Percentiles rank a stretch among this genome's conserved stretches.
Conservation (phyloP, 2,113 vertebrate species). For the Strix aluco region DNA sequence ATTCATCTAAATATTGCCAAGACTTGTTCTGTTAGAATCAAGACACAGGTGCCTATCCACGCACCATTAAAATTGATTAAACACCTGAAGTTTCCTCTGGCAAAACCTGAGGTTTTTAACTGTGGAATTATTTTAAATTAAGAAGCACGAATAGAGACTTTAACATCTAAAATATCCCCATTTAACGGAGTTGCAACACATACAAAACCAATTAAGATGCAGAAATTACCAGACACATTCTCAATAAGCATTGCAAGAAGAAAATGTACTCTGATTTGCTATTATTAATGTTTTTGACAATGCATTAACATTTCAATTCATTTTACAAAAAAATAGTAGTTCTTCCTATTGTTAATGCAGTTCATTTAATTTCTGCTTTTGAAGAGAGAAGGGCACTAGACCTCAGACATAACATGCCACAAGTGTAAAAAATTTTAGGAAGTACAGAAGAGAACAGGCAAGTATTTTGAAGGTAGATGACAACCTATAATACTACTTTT, state of each 20-base stretch:
- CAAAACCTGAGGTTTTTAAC: not conserved
- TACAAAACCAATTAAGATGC: not conserved
- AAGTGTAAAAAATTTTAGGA: not conserved
- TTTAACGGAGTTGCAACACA: not conserved
- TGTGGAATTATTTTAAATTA: not conserved
- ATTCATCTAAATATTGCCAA: not conserved
- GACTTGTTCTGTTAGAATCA: not conserved
- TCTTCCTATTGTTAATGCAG: not conserved
- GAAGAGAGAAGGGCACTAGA: not conserved
- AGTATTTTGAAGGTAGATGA: not conserved
- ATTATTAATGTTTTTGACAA: not conserved
- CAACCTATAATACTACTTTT: not conserved
- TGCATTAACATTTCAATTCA: not conserved
- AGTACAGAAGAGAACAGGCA: not conserved
- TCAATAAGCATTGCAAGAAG: fast-evolving
- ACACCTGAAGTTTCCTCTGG: not conserved
- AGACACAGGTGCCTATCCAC: not conserved
- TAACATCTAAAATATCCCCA: not conserved
- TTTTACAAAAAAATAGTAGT: not conserved
- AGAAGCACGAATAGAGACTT: not conserved
- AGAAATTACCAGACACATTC: not conserved
- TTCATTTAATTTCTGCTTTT: not conserved
- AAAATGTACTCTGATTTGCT: not conserved
- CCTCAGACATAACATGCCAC: not conserved
- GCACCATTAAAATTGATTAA: not conserved